Evolutionary conservation across 2,797 vertebrate genomes (phyloP), one percentile per base, ranked within the genome.

Genomic region (Aphelocoma californica): DNA sequence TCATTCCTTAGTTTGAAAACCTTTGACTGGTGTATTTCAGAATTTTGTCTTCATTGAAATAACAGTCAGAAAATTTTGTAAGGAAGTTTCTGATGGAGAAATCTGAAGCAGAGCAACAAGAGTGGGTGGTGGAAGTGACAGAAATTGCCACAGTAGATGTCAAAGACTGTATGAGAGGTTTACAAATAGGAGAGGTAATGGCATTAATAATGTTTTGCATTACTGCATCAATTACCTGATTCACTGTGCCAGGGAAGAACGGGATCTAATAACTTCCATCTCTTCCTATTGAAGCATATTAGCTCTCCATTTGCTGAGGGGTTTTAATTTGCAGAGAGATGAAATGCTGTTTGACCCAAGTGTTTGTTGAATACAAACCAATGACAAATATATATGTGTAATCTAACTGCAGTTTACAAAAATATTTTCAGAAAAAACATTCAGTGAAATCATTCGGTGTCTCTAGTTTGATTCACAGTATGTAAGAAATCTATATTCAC

Each of bases 241-340:
- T 95, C 94, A 66, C 42, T 42, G 18, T 92, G 94, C 77, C 80
- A 79, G 61, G 83, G 80, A 92, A 88, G 61, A 91, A 66, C 4
- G 18, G 18, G 25, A 70, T 96, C 73, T 97, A 95, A 97, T 97
- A 95, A 97, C 96, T 97, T 96, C 92, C 77, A 58, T 90, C 95
- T 94, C 96, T 94, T 96, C 86, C 94, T 97, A 93, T 95, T 98
- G 96, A 94, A 96, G 78, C 86, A 86, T 93, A 81, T 97, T 95
- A 95, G 61, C 81, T 90, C 87, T 97, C 94, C 84, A 34, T 96
- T 97, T 97, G 66, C 83, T 54, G 88, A 82, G 90, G 77, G 64
- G 88, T 94, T 96, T 97, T 93, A 91, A 86, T 98, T 97, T 97
- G 81, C 54, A 96, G 83, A 96, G 78, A 85, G 92, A 51, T 80